Evolutionary conservation across 2,888 invertebrate genomes (phyloP), one percentile per base, ranked within the genome.

Genomic region (Smittia sp.): DNA sequence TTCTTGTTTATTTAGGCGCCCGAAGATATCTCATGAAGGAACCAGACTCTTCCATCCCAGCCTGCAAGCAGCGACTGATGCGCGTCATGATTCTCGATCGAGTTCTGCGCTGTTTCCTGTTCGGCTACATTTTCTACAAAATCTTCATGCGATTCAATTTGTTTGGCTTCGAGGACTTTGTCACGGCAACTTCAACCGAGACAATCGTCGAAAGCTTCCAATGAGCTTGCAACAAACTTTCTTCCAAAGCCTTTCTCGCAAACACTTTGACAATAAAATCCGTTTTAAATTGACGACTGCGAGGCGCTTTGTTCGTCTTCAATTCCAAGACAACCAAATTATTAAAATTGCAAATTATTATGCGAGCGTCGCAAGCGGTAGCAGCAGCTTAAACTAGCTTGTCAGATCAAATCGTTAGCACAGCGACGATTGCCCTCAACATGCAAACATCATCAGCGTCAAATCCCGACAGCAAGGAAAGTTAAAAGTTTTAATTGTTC

Each of bases 21-120:
- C 80, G 80, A 74, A 77, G 79, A 73, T 81, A 76, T 74, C 75
- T 83, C 3, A 13, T 82, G 18, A 77, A 81, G 7, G 80, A 82
- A 75, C 77, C 78, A 18, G 78, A 78, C 9, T 41, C 63, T 7
- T 32, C 73, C 24, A 39, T 73, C 27, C 41, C 39, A 11, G 41
- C 73, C 9, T 27, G 46, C 18, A 62, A 27, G 25, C 73, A 65
- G 18, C n/a, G 65, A 65, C 22, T 65, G 9, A n/a, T 18, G 3
- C 9, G 13, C 18, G 20, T 73, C 11, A 15, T 65, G 22, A 27
- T 73, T 20, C 13, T 73, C 18, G 73, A 73, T 18, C 22, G 15
- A 46, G 4, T 63, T 7, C 4, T 73, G 22, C 39, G 73, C 22
- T 11, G 18, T 11, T 1, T 73, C 7, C 32, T 73, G 1, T 52